Base-by-base conservation (phyloP, 2,888 invertebrate genomes). In the Caenorhabditis sinica region DNA sequence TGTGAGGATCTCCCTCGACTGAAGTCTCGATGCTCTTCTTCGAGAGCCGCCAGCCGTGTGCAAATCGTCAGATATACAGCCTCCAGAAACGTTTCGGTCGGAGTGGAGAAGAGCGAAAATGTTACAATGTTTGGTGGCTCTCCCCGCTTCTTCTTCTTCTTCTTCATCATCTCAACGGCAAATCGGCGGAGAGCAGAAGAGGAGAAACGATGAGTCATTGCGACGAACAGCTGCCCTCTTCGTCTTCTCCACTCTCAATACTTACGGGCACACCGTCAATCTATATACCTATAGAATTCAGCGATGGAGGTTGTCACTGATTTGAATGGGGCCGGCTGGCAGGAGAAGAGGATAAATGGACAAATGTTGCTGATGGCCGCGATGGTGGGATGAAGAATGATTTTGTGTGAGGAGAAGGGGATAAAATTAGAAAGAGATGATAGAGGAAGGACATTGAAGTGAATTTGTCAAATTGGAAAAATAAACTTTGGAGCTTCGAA, bases 171-270 rank as follows among this genome's bases (percentile, higher is more conserved):
- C 58, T 40, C 40, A 40, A 53, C 43, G 17, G 20, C 63, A 61
- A 51, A 36, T 56, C 56, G 66, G 36, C 15, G 43, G 17, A 36
- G 33, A 25, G 30, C 43, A 23, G 17, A 49, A n/a, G 58, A 76
- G 69, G 23, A 69, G 69, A 45, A 69, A 68, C 61, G 71, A 79
- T 79, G 79, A 79, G 71, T 79, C 79, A 79, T 79, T 79, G 79
- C 79, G 79, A 79, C 79, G 79, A 79, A 79, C 79, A 79, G 79
- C 79, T 79, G 79, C 79, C 79, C 77, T 71, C 51, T 63, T 17
- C 49, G 30, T 53, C 69, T 43, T n/a, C 43, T 30, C 51, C 30
- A 51, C 25, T 33, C 61, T 61, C 30, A 33, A 79, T 56, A 60
- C 65, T 63, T 60, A 69, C 69, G 69, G 69, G 40, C 68, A 68